Conservation (phyloP, 2,797 vertebrate genomes). For the Falco cherrug region DNA sequence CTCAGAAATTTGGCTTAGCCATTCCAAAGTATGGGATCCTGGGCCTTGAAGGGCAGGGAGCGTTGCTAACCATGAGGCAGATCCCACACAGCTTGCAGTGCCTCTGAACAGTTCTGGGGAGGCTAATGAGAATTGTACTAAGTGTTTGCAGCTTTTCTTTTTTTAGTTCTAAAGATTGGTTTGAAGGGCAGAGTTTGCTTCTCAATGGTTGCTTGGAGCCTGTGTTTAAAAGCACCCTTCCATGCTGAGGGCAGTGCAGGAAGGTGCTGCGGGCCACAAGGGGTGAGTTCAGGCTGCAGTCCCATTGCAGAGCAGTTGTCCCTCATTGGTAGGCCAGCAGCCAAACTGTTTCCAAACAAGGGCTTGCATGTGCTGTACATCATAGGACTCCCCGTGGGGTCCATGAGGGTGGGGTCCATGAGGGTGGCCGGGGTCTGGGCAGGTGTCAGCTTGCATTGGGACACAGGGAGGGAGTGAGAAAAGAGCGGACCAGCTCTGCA, state of each 20-base stretch:
- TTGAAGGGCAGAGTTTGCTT: background rate
- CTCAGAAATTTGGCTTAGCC: background rate
- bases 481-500: background rate
- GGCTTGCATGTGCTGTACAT: background rate
- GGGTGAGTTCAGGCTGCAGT: fast-evolving
- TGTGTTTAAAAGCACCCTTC: background rate
- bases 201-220: background rate
- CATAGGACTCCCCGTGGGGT: background rate
- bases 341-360: background rate
- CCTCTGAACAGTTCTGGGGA: background rate
- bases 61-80: background rate
- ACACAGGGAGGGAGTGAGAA: background rate
- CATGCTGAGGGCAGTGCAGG: background rate
- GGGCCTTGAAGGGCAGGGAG: background rate
- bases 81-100: background rate
- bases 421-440: background rate
- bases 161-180: background rate
- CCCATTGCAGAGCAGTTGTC: background rate
- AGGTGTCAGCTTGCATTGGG: background rate
- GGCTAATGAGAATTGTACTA: background rate
- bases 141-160: background rate
- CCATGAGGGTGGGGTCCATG: background rate
- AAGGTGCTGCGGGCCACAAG: background rate
- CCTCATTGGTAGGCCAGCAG: background rate
- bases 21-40: background rate